Base-by-base conservation (phyloP, 1,140 invertebrate species). In the Calephelis virginiensis region DNA sequence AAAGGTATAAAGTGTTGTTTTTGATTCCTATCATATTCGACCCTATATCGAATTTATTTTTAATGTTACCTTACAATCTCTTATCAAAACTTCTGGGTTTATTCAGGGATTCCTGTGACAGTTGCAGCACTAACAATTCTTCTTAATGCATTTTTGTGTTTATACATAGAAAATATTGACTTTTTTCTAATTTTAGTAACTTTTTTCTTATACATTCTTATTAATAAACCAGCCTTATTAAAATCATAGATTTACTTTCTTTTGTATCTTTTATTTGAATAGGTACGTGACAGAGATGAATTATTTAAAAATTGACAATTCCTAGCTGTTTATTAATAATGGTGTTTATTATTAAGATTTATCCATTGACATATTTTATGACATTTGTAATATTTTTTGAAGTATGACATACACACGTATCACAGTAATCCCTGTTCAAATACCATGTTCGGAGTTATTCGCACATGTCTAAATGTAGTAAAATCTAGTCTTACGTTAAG, bases 401-500 rank as follows among this genome's bases (percentile, higher is more conserved):
- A 66, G 67, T 68, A 61, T 69, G 64, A 72, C 59, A 14, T 43
- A 66, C 38, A 74, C 53, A 61, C 60, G 62, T 40, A 40, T 74
- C 73, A 50, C 66, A 67, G 70, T 56, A 66, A 72, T 77, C 71
- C 74, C 75, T 65, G 67, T 56, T 63, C 77, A 60, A 56, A 60
- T 72, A 68, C 67, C 47, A 40, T 50, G 38, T 38, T 38, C 38
- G 11, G 63, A 68, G 79, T 78, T 71, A 70, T 73, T 80, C 77
- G 82, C 79, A 81, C 76, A 78, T 82, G 77, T 85, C 67, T 82
- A 80, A 83, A 77, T 77, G 77, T 85, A 86, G 87, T 87, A 90
- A 89, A 90, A 83, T 90, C 87, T 90, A 90, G 87, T 90, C 87
- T 85, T 89, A 90, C 77, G 80, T 86, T 86, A 89, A 86, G 83